phyloP scores from a whole-genome alignment of 2,797 vertebrate species.

The Peromyscus nudipes region DNA sequence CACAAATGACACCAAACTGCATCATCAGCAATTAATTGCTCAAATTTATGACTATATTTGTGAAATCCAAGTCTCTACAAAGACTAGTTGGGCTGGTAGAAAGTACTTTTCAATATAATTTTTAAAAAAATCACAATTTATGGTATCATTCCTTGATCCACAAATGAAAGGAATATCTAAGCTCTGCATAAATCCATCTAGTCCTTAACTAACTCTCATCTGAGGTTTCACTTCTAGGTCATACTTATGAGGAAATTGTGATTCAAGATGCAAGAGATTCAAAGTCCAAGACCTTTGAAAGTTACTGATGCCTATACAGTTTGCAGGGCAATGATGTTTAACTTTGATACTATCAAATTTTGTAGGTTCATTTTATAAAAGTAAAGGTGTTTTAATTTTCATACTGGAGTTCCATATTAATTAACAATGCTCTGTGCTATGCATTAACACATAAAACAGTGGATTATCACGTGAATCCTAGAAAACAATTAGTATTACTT shows the following conservation, averaged over 20 bases:
- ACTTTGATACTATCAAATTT: neutral
- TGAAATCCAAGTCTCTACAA: neutral
- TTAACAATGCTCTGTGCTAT: neutral
- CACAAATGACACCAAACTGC: neutral
- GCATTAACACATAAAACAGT: neutral
- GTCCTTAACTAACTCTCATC: neutral
- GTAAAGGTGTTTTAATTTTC: neutral
- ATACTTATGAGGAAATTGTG: neutral
- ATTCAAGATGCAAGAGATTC: neutral
- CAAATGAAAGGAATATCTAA: neutral
- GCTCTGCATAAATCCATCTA: neutral
- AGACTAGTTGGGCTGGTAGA: neutral
- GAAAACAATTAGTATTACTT: neutral
- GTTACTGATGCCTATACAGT: neutral
- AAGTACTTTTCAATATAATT: neutral
- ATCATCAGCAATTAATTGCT: neutral
- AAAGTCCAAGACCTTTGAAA: neutral
- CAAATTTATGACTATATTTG: neutral
- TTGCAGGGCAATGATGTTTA: neutral
- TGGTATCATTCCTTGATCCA: neutral
- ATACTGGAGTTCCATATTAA: neutral
- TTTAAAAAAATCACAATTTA: neutral
- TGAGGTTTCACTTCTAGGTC: neutral
- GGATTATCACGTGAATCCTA: neutral
- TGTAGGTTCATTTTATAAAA: neutral